These are phyloP conservation scores for Drosophila pseudotakahashii DNA, from an alignment of 2,888 invertebrate genomes.

Conservation along the genomic window DNA sequence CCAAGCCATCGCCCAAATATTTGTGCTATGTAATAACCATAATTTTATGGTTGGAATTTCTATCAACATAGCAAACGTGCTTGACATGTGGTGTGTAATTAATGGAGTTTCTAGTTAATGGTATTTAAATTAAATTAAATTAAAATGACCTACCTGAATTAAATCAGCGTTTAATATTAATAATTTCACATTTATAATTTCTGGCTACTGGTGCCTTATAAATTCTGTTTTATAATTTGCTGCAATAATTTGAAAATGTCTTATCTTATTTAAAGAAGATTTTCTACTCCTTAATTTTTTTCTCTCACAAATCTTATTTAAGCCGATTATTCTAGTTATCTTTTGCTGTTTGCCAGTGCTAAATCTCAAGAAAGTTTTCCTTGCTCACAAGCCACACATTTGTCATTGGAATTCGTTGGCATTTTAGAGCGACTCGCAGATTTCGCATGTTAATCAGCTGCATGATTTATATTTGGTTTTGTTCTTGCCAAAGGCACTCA, in stretches of 20 bases:
- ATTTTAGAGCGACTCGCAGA: constrained; percentile 26
- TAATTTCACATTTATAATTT: background rate
- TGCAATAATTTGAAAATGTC: background rate
- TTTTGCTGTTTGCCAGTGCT: background rate
- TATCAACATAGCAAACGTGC: background rate
- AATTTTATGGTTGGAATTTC: constrained; percentile 11
- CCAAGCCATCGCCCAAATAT: constrained; percentile 12
- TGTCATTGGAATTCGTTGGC: constrained; percentile 21
- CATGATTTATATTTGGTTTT: constrained; percentile 34
- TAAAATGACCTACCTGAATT: background rate
- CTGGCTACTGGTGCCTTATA: too few relatives aligned
- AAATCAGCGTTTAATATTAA: background rate
- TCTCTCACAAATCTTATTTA: background rate
- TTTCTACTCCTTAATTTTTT: background rate
- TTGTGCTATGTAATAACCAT: constrained; percentile 17
- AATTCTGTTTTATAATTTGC: too few relatives aligned
- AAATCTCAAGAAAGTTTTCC: constrained; percentile 29
- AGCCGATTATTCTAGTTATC: background rate
- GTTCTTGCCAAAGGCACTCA: background rate
- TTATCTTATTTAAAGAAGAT: background rate
- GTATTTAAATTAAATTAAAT: background rate
- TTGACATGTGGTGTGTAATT: background rate
- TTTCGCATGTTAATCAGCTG: constrained; percentile 42
- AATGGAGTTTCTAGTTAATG: background rate
- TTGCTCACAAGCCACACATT: constrained; percentile 3